These are phyloP conservation scores for Turnix velox DNA, from an alignment of 2,113 vertebrate genomes.

Conservation along the genomic window DNA sequence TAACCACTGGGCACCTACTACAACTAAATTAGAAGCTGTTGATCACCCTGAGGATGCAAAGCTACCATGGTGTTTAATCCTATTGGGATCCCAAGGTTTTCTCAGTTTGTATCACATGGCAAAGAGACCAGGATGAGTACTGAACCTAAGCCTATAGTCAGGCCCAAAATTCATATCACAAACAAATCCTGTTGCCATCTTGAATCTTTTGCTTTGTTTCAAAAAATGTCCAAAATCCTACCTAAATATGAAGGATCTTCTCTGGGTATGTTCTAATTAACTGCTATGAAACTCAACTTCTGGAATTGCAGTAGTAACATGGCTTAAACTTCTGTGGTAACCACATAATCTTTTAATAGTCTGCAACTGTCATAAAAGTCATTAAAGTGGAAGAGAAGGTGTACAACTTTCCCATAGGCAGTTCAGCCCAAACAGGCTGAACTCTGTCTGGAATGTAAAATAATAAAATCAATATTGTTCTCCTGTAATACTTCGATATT, in stretches of 20 bases:
- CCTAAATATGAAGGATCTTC: background rate
- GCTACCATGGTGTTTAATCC: background rate
- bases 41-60: background rate
- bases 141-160: background rate
- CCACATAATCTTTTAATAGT: background rate
- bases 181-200: background rate
- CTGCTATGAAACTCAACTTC: background rate
- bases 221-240: background rate
- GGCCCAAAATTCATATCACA: background rate
- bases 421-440: background rate
- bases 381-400: background rate
- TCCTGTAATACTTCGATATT: background rate
- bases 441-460: background rate
- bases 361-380: background rate
- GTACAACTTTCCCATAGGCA: background rate
- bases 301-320: background rate
- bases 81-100: background rate
- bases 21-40: background rate
- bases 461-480: background rate
- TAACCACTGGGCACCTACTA: background rate
- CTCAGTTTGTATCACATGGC: background rate
- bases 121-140: background rate
- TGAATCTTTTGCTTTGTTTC: background rate
- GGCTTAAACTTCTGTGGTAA: background rate
- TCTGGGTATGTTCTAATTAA: background rate